These are phyloP conservation scores for Hypselothyrea guttata DNA, from an alignment of 2,888 invertebrate genomes.

Conservation along the genomic window DNA sequence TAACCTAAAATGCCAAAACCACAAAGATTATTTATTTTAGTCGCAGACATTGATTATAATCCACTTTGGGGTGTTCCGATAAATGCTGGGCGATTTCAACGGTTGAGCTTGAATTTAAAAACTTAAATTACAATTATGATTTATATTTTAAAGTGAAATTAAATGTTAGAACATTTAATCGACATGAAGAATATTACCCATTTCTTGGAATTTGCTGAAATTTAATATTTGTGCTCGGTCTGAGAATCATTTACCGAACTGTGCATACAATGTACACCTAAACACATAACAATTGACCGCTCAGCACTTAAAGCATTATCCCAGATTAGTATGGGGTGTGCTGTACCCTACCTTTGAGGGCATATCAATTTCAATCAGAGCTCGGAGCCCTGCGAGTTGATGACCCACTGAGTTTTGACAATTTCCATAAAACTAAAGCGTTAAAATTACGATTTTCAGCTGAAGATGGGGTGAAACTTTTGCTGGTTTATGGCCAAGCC, in stretches of 20 bases:
- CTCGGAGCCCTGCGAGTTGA: slow-evolving; percentile 21
- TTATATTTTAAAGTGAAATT: too few species aligned
- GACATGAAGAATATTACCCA: too few species aligned
- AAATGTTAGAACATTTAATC: too few species aligned
- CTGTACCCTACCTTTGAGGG: slow-evolving; percentile 9
- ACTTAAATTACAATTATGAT: too few species aligned
- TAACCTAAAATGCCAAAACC: slow-evolving; percentile 69
- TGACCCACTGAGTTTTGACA: slow-evolving; percentile 56
- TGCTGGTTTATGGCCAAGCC: slow-evolving; percentile 56
- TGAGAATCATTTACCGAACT: slow-evolving; percentile 1
- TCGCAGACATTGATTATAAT: slow-evolving; percentile 36
- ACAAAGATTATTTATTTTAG: slow-evolving; percentile 64
- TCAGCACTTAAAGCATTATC: slow-evolving; percentile 36
- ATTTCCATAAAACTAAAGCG: slow-evolving; percentile 61
- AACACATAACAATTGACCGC: slow-evolving; percentile 43
- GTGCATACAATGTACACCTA: slow-evolving; percentile 45
- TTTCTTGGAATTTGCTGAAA: slow-evolving; percentile 13
- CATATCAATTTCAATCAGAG: slow-evolving; percentile 65
- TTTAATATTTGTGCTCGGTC: slow-evolving; percentile 9
- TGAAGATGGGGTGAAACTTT: slow-evolving; percentile 46
- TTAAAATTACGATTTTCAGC: slow-evolving; percentile 33
- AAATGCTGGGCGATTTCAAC: slow-evolving; percentile 7
- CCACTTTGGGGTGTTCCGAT: slow-evolving; percentile 17
- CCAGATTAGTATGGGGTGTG: slow-evolving; percentile 20
- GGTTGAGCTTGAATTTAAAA: too few species aligned